These are phyloP conservation scores for Tipula lateralis DNA, from an alignment of 2,888 invertebrate genomes.

Conservation along the genomic window DNA sequence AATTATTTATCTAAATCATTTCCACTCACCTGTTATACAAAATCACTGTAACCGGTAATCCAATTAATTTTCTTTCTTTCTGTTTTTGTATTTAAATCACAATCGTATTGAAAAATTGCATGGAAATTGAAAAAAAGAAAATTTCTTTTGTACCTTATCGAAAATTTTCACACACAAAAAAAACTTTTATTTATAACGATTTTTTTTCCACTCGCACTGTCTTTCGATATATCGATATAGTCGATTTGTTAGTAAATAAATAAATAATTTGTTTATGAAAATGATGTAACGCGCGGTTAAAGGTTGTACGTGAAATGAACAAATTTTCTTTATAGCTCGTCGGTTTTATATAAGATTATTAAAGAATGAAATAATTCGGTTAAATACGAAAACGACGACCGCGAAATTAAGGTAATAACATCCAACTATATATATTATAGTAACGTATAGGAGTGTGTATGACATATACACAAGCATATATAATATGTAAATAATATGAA, in stretches of 20 bases:
- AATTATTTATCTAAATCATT: neutral
- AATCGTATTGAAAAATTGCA: neutral
- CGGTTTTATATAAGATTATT: neutral
- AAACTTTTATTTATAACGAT: neutral
- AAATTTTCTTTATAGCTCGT: neutral
- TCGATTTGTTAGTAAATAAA: constrained; percentile 5
- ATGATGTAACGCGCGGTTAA: constrained; percentile 20
- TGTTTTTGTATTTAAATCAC: neutral
- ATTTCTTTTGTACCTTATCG: neutral
- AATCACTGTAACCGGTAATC: neutral
- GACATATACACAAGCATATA: neutral
- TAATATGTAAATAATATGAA: neutral
- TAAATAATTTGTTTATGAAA: neutral
- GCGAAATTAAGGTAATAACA: neutral
- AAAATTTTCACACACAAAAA: neutral
- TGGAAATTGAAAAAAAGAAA: neutral
- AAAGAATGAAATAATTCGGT: neutral
- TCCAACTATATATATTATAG: neutral
- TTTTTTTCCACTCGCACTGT: neutral
- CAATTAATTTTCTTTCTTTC: neutral
- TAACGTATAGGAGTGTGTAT: too few relatives aligned
- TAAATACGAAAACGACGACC: neutral
- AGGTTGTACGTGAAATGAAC: neutral
- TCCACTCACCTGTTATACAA: neutral
- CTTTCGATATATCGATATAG: neutral